Evolutionary conservation across 2,797 vertebrate species (phyloP), one percentile per base, ranked within the genome.

Genomic region (Allobates femoralis): DNA sequence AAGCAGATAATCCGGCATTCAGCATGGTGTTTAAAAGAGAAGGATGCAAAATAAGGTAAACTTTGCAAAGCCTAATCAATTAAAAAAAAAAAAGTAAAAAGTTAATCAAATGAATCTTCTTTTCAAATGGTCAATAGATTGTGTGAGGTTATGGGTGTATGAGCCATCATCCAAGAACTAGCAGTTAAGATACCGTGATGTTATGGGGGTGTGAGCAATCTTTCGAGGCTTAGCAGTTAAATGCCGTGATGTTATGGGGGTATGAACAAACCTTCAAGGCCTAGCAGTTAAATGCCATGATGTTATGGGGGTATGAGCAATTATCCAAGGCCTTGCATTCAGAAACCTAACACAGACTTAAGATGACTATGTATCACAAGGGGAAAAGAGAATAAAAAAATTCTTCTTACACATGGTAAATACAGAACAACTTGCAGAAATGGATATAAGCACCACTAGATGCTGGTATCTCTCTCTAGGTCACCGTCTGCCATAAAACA

Each of bases 231-330:
- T n/a, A n/a, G n/a, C n/a, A n/a, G n/a, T n/a, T n/a, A n/a, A n/a
- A n/a, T n/a, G n/a, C n/a, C n/a, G n/a, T n/a, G n/a, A n/a, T n/a
- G n/a, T n/a, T n/a, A n/a, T n/a, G n/a, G n/a, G n/a, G n/a, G n/a
- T n/a, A n/a, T n/a, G n/a, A n/a, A n/a, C n/a, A n/a, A n/a, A n/a
- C n/a, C n/a, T n/a, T n/a, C n/a, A n/a, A n/a, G n/a, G n/a, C n/a
- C n/a, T n/a, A n/a, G n/a, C n/a, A n/a, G n/a, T n/a, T n/a, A n/a
- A n/a, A n/a, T n/a, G n/a, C n/a, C n/a, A n/a, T n/a, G n/a, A 8
- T 60, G 26, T 83, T 37, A 78, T 26, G n/a, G 23, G 71, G 30
- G 53, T 8, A 83, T 56, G 32, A 50, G 55, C 53, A 83, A 50
- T 7, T 18, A 21, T 5, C 60, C n/a, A 50, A 4, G 51, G n/a